These are phyloP conservation scores for Nephrotoma guestfalica DNA, from an alignment of 2,888 invertebrate species.

Conservation along the genomic window DNA sequence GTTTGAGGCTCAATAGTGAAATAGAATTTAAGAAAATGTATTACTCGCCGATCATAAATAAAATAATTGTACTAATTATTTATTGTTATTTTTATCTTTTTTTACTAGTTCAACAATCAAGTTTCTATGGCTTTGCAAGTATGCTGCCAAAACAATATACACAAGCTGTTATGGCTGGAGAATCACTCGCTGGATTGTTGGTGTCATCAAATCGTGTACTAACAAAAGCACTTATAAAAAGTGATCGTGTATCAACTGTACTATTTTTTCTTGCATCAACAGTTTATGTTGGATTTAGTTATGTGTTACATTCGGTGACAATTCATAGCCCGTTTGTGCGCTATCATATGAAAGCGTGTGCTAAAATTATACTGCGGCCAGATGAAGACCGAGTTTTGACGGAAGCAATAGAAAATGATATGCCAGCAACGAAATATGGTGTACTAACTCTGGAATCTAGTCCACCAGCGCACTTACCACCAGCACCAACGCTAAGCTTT, in stretches of 20 bases:
- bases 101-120: constrained; percentile 67
- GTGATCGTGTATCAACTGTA: constrained; percentile 67
- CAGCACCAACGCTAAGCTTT: constrained; percentile 52
- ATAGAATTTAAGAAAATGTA: too few relatives aligned
- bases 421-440: constrained; percentile 48
- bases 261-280: constrained; percentile 76
- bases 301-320: constrained; percentile 60
- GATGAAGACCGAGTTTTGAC: constrained; percentile 58
- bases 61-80: background rate
- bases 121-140: constrained; percentile 87
- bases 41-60: too few relatives aligned
- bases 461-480: constrained; percentile 34
- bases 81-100: constrained; percentile 6
- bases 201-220: constrained; percentile 73
- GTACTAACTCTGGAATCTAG: constrained; percentile 61
- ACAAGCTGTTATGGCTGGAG: constrained; percentile 90
- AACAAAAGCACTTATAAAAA: constrained; percentile 63
- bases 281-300: constrained; percentile 59
- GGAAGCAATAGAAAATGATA: constrained; percentile 41
- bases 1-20: too few relatives aligned
- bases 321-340: constrained; percentile 69
- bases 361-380: constrained; percentile 67
- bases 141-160: constrained; percentile 79
- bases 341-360: constrained; percentile 63
- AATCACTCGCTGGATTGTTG: constrained; percentile 74